Percentiles rank a stretch among this genome's conserved stretches.
These are phyloP conservation scores for Thomomys bottae DNA, from an alignment of 2,113 vertebrate species.

Conservation along the genomic window DNA sequence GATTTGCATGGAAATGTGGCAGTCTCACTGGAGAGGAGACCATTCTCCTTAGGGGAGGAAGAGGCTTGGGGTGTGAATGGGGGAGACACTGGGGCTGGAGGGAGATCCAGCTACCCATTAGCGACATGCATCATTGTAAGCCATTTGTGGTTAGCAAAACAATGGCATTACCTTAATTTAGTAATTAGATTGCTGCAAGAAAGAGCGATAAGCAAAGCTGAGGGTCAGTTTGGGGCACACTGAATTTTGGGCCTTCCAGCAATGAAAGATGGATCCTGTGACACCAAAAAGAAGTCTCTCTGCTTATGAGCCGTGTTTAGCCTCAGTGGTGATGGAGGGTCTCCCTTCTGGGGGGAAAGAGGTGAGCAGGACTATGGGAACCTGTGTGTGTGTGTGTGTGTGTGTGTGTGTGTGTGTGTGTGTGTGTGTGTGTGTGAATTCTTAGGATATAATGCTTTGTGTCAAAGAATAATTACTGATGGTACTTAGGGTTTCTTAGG, in stretches of 20 bases:
- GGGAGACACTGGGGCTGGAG: constrained; percentile 20
- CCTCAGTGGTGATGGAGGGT: background rate
- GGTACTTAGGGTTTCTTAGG: background rate
- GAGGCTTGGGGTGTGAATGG: too few relatives aligned
- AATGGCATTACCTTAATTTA: constrained; percentile 70
- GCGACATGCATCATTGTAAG: constrained; percentile 65
- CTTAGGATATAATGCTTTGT: background rate
- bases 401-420: background rate
- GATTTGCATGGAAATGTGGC: constrained; percentile 80
- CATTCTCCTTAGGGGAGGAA: constrained; percentile 33
- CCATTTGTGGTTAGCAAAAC: constrained; percentile 71
- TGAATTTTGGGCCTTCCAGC: constrained; percentile 27
- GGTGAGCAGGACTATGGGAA: background rate
- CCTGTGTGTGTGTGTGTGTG: background rate
- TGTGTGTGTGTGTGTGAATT: background rate
- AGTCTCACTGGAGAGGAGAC: constrained; percentile 36
- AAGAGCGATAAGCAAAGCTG: constrained; percentile 44
- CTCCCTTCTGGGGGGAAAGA: background rate
- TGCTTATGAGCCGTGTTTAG: background rate
- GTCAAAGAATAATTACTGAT: background rate
- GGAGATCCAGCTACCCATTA: constrained; percentile 69
- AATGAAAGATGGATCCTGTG: background rate
- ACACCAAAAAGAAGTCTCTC: background rate
- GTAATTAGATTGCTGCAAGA: constrained; percentile 70
- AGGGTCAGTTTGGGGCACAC: background rate